Conservation (phyloP, 2,888 invertebrate species). For the Beris chalybata region DNA sequence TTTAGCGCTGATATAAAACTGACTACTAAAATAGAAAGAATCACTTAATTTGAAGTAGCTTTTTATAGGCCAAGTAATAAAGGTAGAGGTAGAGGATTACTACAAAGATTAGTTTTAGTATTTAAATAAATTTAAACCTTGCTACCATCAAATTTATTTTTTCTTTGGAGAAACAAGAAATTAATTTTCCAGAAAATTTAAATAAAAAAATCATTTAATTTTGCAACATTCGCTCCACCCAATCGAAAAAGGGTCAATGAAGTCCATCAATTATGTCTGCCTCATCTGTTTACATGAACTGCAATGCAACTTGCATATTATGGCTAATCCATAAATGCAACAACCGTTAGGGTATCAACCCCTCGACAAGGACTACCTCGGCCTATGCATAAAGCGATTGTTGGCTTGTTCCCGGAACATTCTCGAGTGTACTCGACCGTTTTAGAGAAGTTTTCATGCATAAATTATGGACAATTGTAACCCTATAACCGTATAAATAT, state of each 20-base stretch:
- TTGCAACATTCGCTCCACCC: conserved; percentile 12
- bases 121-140: too few relatives aligned
- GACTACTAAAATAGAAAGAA: too few relatives aligned
- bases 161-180: too few relatives aligned
- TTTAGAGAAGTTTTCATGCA: conserved; percentile 41
- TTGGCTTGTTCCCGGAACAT: neutral
- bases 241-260: conserved; percentile 32
- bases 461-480: conserved; percentile 43
- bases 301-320: conserved; percentile 34
- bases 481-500: conserved; percentile 43
- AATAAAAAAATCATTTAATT: too few relatives aligned
- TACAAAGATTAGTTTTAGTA: too few relatives aligned
- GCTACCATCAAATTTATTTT: too few relatives aligned
- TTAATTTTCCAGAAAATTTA: too few relatives aligned
- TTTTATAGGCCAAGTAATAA: too few relatives aligned
- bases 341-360: conserved; percentile 23
- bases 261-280: conserved; percentile 33
- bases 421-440: conserved; percentile 25
- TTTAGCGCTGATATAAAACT: too few relatives aligned
- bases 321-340: conserved; percentile 32
- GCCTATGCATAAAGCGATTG: conserved; percentile 3
- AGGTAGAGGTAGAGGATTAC: too few relatives aligned
- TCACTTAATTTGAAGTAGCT: too few relatives aligned
- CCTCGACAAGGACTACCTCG: conserved; percentile 1
- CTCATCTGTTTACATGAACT: conserved; percentile 37